These are phyloP conservation scores for Hipposideros larvatus DNA, from an alignment of 2,797 vertebrate species.

Conservation along the genomic window DNA sequence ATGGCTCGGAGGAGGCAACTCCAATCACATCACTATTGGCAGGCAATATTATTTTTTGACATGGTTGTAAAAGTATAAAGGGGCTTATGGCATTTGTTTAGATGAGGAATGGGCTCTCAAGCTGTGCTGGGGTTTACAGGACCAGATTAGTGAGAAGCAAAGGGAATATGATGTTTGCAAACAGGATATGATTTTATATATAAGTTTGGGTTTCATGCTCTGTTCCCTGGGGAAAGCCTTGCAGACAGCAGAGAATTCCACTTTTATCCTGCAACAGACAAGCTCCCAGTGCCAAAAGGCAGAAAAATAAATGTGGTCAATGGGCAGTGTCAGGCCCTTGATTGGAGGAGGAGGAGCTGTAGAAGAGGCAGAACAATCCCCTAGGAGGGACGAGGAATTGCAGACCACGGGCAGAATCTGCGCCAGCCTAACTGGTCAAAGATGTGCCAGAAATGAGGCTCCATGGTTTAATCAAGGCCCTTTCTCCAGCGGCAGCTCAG, in stretches of 20 bases:
- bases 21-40: conserved; percentile 90
- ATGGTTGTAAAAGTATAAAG: conserved; percentile 91
- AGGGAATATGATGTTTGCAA: conserved; percentile 92
- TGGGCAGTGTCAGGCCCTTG: conserved; percentile 82
- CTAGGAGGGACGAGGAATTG: conserved; percentile 76
- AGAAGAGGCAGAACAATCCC: conserved; percentile 65
- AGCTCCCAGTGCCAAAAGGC: conserved; percentile 84
- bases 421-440: not conserved
- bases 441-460: conserved; percentile 9
- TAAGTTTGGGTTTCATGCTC: conserved; percentile 90
- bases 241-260: conserved; percentile 90
- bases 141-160: conserved; percentile 89
- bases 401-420: conserved; percentile 44
- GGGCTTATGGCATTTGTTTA: conserved; percentile 90
- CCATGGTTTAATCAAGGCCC: not conserved
- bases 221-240: conserved; percentile 86
- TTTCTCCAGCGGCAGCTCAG: not conserved
- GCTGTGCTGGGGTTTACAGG: conserved; percentile 90
- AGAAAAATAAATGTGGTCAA: conserved; percentile 78
- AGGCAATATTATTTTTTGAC: conserved; percentile 92
- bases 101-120: conserved; percentile 91
- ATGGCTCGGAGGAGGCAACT: conserved; percentile 90
- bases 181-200: conserved; percentile 92
- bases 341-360: conserved; percentile 79
- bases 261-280: conserved; percentile 90